A percentile compares a stretch with the other conserved stretches of the same genome.
phyloP scores from a whole-genome alignment of 2,113 vertebrate genomes.

The Cinclus cinclus region DNA sequence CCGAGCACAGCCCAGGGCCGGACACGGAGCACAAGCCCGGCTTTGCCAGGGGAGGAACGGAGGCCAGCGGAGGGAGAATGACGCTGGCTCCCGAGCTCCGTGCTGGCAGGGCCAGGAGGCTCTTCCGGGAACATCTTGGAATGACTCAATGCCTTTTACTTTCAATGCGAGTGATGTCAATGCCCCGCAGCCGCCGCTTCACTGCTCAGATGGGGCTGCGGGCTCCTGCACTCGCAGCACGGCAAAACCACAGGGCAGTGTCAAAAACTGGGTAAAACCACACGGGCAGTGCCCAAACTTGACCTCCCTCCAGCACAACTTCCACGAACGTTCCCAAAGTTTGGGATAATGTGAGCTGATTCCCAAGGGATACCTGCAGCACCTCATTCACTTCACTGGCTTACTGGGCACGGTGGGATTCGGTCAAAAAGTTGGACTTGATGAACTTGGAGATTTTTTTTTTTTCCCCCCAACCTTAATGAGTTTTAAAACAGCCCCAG shows the following conservation, averaged over 20 bases:
- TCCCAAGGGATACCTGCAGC: background rate
- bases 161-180: background rate
- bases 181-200: background rate
- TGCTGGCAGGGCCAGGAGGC: background rate
- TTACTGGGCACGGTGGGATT: background rate
- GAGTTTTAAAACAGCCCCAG: fast-evolving
- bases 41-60: background rate
- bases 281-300: background rate
- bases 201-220: background rate
- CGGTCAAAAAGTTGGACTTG: too few species aligned
- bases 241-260: background rate
- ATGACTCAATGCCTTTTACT: slow-evolving; percentile 33
- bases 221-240: background rate
- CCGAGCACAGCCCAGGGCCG: background rate
- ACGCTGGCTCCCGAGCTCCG: background rate
- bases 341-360: background rate
- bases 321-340: background rate
- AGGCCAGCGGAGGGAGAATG: background rate
- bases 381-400: fast-evolving
- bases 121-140: slow-evolving; percentile 48
- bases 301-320: background rate
- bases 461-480: background rate
- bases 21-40: background rate
- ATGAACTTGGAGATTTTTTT: background rate
- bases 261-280: too few species aligned